A percentile compares a stretch with the other conserved stretches of the same genome.
These are phyloP conservation scores for Polydrusus cervinus DNA, from an alignment of 2,888 invertebrate genomes.

Conservation along the genomic window DNA sequence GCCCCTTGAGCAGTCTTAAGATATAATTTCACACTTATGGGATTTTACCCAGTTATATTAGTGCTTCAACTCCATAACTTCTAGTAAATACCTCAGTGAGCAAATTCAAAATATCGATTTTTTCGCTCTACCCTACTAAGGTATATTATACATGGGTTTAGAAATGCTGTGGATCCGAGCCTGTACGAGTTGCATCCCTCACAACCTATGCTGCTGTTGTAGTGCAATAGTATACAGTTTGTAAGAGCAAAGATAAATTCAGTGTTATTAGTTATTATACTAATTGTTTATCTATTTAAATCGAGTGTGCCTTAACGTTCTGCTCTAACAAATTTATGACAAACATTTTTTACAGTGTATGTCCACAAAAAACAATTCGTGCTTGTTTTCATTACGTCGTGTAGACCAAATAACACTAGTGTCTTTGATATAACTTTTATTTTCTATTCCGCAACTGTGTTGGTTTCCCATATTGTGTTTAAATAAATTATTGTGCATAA, in stretches of 20 bases:
- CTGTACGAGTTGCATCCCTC: conserved; percentile 46
- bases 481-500: too few species aligned
- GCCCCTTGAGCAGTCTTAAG: too few species aligned
- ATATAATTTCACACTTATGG: too few species aligned
- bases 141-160: too few species aligned
- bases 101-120: too few species aligned
- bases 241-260: conserved; percentile 23
- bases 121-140: too few species aligned
- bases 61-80: too few species aligned
- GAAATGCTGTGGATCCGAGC: background rate
- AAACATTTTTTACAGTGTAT: background rate
- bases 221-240: conserved; percentile 32
- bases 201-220: conserved; percentile 34
- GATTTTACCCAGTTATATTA: too few species aligned
- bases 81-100: too few species aligned
- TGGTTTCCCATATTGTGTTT: too few species aligned
- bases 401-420: background rate
- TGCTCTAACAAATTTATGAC: background rate
- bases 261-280: conserved; percentile 27
- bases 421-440: background rate
- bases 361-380: background rate
- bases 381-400: background rate
- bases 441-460: too few species aligned
- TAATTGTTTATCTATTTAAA: conserved; percentile 8
- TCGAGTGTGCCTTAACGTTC: background rate